A percentile compares a stretch with the other conserved stretches of the same genome.
Conservation (phyloP, 2,888 invertebrate genomes). For the Ptilodon capucinus region DNA sequence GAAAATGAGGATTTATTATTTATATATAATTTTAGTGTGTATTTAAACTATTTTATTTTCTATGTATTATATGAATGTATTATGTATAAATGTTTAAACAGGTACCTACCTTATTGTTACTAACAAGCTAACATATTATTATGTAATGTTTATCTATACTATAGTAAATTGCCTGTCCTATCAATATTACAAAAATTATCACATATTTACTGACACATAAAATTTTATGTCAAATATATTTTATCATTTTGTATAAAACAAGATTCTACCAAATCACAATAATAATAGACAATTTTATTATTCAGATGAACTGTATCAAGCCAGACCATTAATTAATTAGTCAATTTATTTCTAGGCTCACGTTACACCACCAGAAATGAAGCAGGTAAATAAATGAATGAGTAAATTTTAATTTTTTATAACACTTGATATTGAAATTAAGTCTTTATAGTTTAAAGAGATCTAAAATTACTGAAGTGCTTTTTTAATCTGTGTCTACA, state of each 20-base stretch:
- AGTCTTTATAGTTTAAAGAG: too few relatives aligned
- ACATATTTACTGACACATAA: neutral
- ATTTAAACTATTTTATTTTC: neutral
- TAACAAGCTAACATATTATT: too few relatives aligned
- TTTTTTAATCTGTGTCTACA: too few relatives aligned
- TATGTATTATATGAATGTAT: too few relatives aligned
- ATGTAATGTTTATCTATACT: neutral
- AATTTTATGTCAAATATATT: too few relatives aligned
- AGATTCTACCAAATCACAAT: too few relatives aligned
- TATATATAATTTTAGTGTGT: neutral
- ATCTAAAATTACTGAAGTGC: too few relatives aligned
- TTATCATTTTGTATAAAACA: too few relatives aligned
- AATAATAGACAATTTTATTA: too few relatives aligned
- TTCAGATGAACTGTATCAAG: neutral
- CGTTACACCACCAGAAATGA: slow-evolving; percentile 79
- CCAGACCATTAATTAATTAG: neutral
- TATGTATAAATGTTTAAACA: neutral
- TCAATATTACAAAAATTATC: neutral
- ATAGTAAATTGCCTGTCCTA: neutral
- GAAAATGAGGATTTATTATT: neutral
- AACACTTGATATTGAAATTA: too few relatives aligned
- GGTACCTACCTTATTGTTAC: neutral
- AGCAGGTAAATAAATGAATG: slow-evolving; percentile 80
- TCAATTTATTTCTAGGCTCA: slow-evolving; percentile 71
- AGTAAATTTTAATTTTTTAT: too few relatives aligned